Evolutionary conservation across 2,888 invertebrate genomes (phyloP), one percentile per base, ranked within the genome.

Genomic region (Volucella inflata): DNA sequence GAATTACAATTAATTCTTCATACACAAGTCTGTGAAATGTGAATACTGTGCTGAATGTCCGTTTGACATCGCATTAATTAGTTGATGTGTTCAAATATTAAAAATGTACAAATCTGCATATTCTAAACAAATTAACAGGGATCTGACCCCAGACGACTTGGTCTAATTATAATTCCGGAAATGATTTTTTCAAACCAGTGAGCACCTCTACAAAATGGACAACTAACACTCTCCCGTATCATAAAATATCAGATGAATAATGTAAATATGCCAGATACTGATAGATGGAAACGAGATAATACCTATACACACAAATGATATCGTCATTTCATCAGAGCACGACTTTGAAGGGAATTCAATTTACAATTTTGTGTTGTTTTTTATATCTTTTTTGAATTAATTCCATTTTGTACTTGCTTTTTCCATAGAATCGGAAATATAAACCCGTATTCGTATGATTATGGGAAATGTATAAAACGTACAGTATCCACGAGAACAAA

Each of bases 171-270:
- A 40, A 50, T 71, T 50, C 42, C 77, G 78, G 78, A 78, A 78
- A 59, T 65, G 2, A 36, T 48, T 8, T 44, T 65, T 65, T 59
- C 38, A 59, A 59, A 51, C 72, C 65, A 79, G 78, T 59, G 65
- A 72, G 17, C 72, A 79, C 64, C 48, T 62, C 2, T 68, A 30
- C 36, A 42, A 21, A 59, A 21, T 46, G 38, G 44, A 38, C 60
- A 68, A 8, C 38, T 30, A 12, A 4, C 17, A 44, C 16, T 38
- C 48, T 38, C 44, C 48, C 40, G 8, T 10, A 44, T 10, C 40
- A 21, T 48, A 14, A 17, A 62, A 10, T 57, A 64, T 55, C 36
- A 17, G 53, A 48, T 59, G 65, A 40, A 57, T 42, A 62, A 40
- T 78, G 53, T 48, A 50, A 55, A 14, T 40, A 71, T 57, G 40